Evolutionary conservation across 64 coral and sea anemone species (phyloP).

Genomic region (Montipora foliosa): DNA sequence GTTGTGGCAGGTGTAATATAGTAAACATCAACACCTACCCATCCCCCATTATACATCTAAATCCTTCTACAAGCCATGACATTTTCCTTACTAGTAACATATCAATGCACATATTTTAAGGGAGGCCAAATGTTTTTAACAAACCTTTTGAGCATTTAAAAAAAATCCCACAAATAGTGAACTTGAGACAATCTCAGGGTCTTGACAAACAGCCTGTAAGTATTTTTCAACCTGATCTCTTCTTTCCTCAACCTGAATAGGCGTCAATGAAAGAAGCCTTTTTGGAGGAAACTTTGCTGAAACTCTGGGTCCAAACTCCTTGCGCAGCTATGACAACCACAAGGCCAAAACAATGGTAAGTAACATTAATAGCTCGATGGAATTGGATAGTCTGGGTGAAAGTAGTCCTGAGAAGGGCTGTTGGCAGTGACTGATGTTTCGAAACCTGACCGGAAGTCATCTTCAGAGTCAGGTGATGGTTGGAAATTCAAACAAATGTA

Average conservation of each 20-base stretch:
- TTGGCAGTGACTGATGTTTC: too few relatives aligned
- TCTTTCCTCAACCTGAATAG: constrained; percentile 89
- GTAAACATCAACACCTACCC: too few relatives aligned
- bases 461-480: too few relatives aligned
- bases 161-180: constrained; percentile 75
- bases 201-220: constrained; percentile 84
- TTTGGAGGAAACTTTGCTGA: constrained; percentile 88
- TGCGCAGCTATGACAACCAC: constrained; percentile 66
- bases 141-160: constrained; percentile 95
- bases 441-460: too few relatives aligned
- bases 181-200: constrained; percentile 65
- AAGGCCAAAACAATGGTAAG: not conserved
- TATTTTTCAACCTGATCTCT: constrained; percentile 91
- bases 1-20: too few relatives aligned
- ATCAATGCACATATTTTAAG: not conserved
- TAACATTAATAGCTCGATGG: not conserved
- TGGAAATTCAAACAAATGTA: too few relatives aligned
- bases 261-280: constrained; percentile 82
- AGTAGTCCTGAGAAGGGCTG: too few relatives aligned
- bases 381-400: too few relatives aligned
- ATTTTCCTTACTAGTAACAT: not conserved
- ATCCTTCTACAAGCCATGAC: too few relatives aligned
- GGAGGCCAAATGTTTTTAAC: not conserved
- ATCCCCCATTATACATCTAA: too few relatives aligned
- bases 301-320: constrained; percentile 87